These are phyloP conservation scores for Cottus gobio DNA, from an alignment of 2,113 vertebrate genomes.

Conservation along the genomic window DNA sequence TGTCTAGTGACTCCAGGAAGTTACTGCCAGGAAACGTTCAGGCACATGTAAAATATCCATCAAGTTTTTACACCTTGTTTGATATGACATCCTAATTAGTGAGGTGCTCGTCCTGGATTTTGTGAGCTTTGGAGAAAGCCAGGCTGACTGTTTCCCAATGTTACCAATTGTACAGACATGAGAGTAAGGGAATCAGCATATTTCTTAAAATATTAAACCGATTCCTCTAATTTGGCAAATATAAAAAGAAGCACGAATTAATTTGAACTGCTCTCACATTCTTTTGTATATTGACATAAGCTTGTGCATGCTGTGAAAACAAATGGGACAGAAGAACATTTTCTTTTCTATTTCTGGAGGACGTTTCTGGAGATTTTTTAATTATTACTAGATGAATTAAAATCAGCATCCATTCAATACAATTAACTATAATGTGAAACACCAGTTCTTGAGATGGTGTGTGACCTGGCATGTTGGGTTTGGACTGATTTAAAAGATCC, in stretches of 20 bases:
- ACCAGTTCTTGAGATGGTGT: slow-evolving; percentile 10
- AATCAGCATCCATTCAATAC: neutral
- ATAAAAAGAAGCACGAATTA: neutral
- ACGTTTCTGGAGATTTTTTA: slow-evolving; percentile 3
- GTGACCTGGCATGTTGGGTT: slow-evolving; percentile 16
- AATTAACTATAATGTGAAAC: neutral
- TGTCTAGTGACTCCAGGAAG: neutral
- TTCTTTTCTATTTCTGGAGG: neutral
- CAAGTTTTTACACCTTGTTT: neutral
- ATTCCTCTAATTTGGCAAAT: neutral
- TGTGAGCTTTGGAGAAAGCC: neutral
- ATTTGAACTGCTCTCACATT: neutral
- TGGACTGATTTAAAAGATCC: slow-evolving; percentile 23
- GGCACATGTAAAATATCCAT: neutral
- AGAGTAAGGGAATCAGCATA: neutral
- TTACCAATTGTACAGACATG: neutral
- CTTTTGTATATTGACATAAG: neutral
- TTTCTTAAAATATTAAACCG: neutral
- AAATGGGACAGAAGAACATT: neutral
- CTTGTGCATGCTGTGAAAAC: neutral
- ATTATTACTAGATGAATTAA: neutral
- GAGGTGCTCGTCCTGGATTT: too few species aligned
- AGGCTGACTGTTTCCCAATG: neutral
- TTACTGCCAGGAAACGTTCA: neutral
- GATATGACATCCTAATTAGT: neutral